Percentiles rank a stretch among this genome's conserved stretches.
Evolutionary conservation across 2,113 vertebrate species (phyloP).

Genomic region (Thinocorus orbignyianus): DNA sequence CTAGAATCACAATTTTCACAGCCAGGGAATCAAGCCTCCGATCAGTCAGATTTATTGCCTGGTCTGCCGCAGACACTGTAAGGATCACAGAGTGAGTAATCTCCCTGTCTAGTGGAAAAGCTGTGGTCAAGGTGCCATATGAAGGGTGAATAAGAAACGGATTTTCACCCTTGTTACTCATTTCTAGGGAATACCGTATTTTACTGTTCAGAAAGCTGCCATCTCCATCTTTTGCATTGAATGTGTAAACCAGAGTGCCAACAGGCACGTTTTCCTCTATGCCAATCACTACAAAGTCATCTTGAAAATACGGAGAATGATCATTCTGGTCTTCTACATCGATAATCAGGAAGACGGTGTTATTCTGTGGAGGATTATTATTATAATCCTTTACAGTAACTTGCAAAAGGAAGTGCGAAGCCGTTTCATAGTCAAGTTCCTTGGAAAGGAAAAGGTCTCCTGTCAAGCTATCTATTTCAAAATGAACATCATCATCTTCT

Average conservation of each 20-base stretch:
- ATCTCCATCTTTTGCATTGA: slow-evolving; percentile 87
- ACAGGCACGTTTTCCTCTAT: slow-evolving; percentile 80
- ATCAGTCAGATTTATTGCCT: slow-evolving; percentile 73
- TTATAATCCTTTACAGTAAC: slow-evolving; percentile 71
- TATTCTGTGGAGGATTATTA: slow-evolving; percentile 29
- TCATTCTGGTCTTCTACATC: slow-evolving; percentile 89
- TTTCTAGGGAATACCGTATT: slow-evolving; percentile 80
- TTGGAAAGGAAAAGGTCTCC: slow-evolving; percentile 86
- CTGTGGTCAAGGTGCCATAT: slow-evolving; percentile 80
- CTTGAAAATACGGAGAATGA: slow-evolving; percentile 83
- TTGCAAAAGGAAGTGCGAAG: slow-evolving; percentile 79
- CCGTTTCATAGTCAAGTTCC: slow-evolving; percentile 87
- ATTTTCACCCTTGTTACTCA: slow-evolving; percentile 36
- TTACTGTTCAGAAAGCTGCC: slow-evolving; percentile 84
- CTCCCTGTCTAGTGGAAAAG: slow-evolving; percentile 82
- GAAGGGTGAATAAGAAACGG: slow-evolving; percentile 84
- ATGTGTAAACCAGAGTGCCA: slow-evolving; percentile 81
- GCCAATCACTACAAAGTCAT: slow-evolving; percentile 80
- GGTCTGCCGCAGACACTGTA: slow-evolving; percentile 83
- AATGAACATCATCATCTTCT: slow-evolving; percentile 78
- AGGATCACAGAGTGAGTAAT: slow-evolving; percentile 67
- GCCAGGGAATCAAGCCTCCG: slow-evolving; percentile 71
- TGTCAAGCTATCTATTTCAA: slow-evolving; percentile 80
- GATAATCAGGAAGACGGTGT: slow-evolving; percentile 77
- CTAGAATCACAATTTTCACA: slow-evolving; percentile 83